These are phyloP conservation scores for Baronia brevicornis DNA, from an alignment of 2,888 invertebrate genomes.

Conservation along the genomic window DNA sequence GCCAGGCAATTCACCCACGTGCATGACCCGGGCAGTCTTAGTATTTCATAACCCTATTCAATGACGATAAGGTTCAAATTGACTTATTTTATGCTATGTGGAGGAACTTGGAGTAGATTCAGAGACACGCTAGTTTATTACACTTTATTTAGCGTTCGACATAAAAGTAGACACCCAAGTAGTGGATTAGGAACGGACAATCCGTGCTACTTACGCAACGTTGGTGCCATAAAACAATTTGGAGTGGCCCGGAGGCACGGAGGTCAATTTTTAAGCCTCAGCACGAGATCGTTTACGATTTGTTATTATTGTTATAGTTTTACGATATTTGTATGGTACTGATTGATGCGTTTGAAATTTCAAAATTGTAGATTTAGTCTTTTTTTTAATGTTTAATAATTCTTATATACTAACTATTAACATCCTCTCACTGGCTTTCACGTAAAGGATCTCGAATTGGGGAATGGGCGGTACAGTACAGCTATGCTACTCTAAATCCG, in stretches of 20 bases:
- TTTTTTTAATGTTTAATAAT: no score
- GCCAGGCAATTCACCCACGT: conserved; percentile 58
- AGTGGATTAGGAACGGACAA: conserved; percentile 57
- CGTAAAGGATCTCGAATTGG: no score
- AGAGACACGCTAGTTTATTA: conserved; percentile 50
- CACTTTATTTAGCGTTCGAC: conserved; percentile 46
- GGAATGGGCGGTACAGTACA: no score
- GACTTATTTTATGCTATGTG: conserved; percentile 12
- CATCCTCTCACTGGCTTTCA: no score
- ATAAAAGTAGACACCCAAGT: conserved; percentile 73
- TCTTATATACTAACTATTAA: no score
- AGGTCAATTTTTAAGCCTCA: conserved; percentile 58
- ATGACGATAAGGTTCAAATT: conserved; percentile 30
- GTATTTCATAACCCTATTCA: conserved; percentile 15
- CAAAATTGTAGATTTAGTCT: no score
- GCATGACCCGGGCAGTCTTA: conserved; percentile 23
- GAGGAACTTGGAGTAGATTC: conserved; percentile 23
- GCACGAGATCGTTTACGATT: conserved; percentile 54
- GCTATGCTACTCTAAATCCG: no score
- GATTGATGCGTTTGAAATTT: not conserved
- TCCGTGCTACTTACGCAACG: conserved; percentile 50
- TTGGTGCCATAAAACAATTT: conserved; percentile 37
- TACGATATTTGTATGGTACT: conserved; percentile 26
- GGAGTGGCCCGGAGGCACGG: conserved; percentile 24
- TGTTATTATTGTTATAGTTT: conserved; percentile 59